Base-by-base conservation (phyloP, 2,888 invertebrate species). In the Tetheella fluctuosa region DNA sequence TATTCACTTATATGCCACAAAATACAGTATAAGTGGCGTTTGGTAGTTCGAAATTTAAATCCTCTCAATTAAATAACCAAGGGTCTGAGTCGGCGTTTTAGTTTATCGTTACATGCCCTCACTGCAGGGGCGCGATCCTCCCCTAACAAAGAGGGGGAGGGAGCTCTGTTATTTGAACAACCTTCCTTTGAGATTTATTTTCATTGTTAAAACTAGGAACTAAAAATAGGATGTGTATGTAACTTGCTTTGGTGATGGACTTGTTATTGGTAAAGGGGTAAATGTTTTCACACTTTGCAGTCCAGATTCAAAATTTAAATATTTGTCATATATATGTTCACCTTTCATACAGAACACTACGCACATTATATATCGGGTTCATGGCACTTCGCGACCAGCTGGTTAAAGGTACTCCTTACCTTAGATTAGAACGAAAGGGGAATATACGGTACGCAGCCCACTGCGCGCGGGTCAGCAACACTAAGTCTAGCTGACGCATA, bases 251-350 rank as follows among this genome's bases (percentile, higher is more conserved):
- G 20, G 48, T 20, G 48, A 48, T 20, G 48, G n/a, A 6, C 7
- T 5, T 57, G 60, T 34, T 20, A 62, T 53, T 63, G 65, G 64
- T 53, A 52, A 52, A 52, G n/a, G 54, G 52, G 15, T 34, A 48
- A 57, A 37, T 57, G 56, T 54, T 20, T 30, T 61, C 54, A 57
- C 48, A 23, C 8, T 17, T 30, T 61, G 80, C 83, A 80, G 78
- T 86, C 80, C 84, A 85, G 74, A 71, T 74, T 82, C 80, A 80
- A 84, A 82, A 71, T 63, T 59, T 48, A 10, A 6, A 48, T 48
- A 64, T 59, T 71, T 71, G 63, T 67, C 58, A 64, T 65, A 67
- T 67, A 74, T 66, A 59, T 68, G n/a, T 69, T 70, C 68, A 73
- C 60, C 67, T 71, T 69, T 69, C 67, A 70, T 66, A 64, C 62